Evolutionary conservation across 2,888 invertebrate genomes (phyloP).

Genomic region (Cancer borealis): DNA sequence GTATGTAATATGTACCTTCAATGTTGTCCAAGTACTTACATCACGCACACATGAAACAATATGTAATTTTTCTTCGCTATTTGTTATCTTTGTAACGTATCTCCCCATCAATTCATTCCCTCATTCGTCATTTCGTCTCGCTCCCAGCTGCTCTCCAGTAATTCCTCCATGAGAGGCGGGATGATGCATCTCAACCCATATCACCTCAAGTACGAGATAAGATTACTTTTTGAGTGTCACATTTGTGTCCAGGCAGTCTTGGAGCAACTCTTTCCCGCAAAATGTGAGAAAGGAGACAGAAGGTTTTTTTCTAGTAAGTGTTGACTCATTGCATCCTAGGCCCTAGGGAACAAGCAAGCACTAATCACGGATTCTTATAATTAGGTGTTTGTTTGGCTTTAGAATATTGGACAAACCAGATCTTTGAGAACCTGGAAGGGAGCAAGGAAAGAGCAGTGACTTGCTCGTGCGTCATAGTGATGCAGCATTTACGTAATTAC

Average conservation of each 20-base stretch:
- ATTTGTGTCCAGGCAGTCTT: neutral
- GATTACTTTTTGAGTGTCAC: neutral
- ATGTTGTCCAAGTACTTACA: neutral
- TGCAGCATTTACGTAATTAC: neutral
- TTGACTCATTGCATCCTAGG: neutral
- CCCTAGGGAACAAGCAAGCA: neutral
- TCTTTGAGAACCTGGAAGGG: neutral
- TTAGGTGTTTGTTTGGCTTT: neutral
- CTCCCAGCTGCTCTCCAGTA: neutral
- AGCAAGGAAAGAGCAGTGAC: neutral
- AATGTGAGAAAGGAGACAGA: neutral
- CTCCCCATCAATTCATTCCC: neutral
- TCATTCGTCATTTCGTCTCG: neutral
- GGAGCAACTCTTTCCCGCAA: neutral
- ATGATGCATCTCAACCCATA: neutral
- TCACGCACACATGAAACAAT: neutral
- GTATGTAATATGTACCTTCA: no score
- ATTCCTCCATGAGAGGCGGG: no score
- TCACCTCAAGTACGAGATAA: neutral
- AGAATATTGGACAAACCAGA: neutral
- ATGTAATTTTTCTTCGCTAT: neutral
- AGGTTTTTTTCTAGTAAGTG: neutral
- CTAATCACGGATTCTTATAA: neutral
- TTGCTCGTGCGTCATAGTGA: neutral
- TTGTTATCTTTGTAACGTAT: neutral